phyloP scores from a whole-genome alignment of 2,113 vertebrate genomes.

The Melanocharis versteri region DNA sequence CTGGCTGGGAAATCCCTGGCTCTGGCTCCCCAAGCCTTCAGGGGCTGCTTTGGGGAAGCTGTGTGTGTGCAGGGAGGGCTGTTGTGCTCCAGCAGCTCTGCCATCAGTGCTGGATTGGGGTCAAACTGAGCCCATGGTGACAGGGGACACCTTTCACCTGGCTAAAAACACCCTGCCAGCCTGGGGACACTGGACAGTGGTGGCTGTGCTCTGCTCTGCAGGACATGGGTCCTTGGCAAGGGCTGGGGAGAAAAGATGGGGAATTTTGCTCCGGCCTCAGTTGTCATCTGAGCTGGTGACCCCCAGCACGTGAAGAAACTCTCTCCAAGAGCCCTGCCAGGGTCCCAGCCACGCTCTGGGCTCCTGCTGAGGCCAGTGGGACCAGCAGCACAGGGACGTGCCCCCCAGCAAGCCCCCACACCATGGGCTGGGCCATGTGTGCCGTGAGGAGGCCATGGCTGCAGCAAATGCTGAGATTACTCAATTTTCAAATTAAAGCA shows the following conservation, averaged over 20 bases:
- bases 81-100: neutral
- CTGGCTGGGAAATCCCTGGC: constrained; percentile 1
- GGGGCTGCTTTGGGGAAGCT: neutral
- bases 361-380: neutral
- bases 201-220: neutral
- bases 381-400: neutral
- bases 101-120: rapidly evolving
- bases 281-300: neutral
- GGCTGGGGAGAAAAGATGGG: neutral
- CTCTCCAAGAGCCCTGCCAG: neutral
- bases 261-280: neutral
- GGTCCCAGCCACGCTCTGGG: rapidly evolving
- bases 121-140: neutral
- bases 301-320: neutral
- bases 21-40: rapidly evolving
- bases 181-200: neutral
- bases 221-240: neutral
- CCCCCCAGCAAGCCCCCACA: neutral
- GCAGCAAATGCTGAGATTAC: neutral
- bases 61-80: neutral
- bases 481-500: neutral
- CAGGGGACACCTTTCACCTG: rapidly evolving
- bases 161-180: neutral
- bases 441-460: neutral
- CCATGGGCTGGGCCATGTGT: rapidly evolving